These are phyloP conservation scores for Hypolimnas misippus DNA, from an alignment of 2,888 invertebrate genomes.

Conservation along the genomic window DNA sequence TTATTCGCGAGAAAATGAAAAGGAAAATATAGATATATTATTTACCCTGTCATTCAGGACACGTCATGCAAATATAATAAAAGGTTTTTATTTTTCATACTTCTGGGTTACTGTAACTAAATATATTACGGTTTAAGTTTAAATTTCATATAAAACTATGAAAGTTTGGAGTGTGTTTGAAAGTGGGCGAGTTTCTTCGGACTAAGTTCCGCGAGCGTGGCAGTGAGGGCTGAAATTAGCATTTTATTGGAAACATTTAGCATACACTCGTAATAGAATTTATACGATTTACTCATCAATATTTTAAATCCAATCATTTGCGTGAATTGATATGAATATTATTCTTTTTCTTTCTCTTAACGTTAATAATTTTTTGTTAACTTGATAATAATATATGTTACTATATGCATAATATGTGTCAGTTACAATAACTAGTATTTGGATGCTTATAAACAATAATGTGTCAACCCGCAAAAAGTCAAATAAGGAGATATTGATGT, in stretches of 20 bases:
- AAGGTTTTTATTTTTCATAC: background rate
- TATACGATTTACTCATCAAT: conserved; percentile 4
- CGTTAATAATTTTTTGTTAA: too few species aligned
- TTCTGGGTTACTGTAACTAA: background rate
- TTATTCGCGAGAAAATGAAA: too few species aligned
- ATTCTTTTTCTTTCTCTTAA: too few species aligned
- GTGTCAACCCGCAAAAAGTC: too few species aligned
- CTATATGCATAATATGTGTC: too few species aligned
- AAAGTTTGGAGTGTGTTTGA: conserved; percentile 2
- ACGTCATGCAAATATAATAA: too few species aligned
- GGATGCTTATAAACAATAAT: too few species aligned
- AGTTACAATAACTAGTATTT: too few species aligned
- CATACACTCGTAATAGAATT: conserved; percentile 2
- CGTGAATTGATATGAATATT: background rate
- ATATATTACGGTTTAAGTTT: background rate
- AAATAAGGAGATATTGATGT: too few species aligned
- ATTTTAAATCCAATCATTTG: background rate
- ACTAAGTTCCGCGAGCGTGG: background rate
- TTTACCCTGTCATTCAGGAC: too few species aligned
- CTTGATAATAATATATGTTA: too few species aligned
- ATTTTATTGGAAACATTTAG: conserved; percentile 22
- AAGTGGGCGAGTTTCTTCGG: conserved; percentile 1
- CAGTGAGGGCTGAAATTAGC: conserved; percentile 17
- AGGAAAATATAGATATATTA: too few species aligned
- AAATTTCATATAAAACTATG: conserved; percentile 6